Evolutionary conservation across 1,140 invertebrate genomes (phyloP).

Genomic region (Megalopta genalis): DNA sequence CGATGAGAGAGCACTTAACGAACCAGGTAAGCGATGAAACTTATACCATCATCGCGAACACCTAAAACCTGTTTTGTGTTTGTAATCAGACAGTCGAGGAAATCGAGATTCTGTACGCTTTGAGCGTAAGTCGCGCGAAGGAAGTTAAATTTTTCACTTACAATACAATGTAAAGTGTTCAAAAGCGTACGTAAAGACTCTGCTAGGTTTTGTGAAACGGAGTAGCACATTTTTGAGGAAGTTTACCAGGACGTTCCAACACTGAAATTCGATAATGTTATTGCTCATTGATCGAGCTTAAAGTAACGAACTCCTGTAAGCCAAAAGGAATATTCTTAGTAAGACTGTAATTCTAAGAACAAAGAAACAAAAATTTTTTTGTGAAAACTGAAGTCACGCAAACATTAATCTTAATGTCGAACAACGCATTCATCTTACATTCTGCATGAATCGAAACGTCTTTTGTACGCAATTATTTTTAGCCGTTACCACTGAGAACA

Average conservation of each 20-base stretch:
- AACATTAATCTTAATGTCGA: conserved; percentile 20
- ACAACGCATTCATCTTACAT: conserved; percentile 26
- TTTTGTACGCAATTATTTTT: conserved; percentile 56
- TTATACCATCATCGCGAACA: conserved; percentile 26
- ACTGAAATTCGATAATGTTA: conserved; percentile 37
- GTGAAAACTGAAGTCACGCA: conserved; percentile 24
- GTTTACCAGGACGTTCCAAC: conserved; percentile 55
- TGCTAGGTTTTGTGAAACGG: conserved; percentile 55
- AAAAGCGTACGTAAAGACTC: conserved; percentile 62
- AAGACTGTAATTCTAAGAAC: conserved; percentile 64
- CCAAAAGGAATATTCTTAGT: conserved; percentile 61
- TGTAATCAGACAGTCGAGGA: conserved; percentile 15
- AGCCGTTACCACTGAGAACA: conserved; percentile 26
- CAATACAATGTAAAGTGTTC: conserved; percentile 66
- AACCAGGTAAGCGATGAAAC: conserved; percentile 33
- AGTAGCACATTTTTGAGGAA: conserved; percentile 54
- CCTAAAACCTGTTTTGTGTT: conserved; percentile 3
- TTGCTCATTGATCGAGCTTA: conserved; percentile 63
- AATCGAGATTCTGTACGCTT: background rate
- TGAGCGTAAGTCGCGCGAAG: conserved; percentile 4
- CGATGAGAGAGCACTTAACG: background rate
- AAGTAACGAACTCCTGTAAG: conserved; percentile 57
- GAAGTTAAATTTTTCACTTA: conserved; percentile 46
- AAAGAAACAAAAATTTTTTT: conserved; percentile 46
- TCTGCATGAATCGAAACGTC: conserved; percentile 35